Conservation (phyloP, 2,797 vertebrate species). For the Syndactyla subalaris region DNA sequence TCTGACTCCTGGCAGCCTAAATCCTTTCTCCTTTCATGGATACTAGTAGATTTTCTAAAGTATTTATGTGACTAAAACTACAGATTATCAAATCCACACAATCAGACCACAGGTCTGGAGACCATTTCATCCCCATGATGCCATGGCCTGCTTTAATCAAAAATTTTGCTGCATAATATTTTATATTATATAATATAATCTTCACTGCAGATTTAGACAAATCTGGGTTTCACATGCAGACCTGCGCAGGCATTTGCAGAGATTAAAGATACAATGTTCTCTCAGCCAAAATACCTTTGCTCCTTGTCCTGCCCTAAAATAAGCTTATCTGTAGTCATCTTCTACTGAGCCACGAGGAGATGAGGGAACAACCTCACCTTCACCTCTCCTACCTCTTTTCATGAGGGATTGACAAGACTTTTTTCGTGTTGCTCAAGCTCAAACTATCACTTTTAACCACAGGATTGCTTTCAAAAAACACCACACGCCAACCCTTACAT, state of each 20-base stretch:
- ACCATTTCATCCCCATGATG: not conserved
- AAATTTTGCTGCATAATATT: not conserved
- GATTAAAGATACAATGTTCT: not conserved
- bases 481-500: not conserved
- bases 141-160: not conserved
- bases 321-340: not conserved
- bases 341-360: not conserved
- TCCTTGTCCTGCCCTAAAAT: not conserved
- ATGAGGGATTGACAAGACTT: not conserved
- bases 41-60: not conserved
- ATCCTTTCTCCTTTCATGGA: not conserved
- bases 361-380: not conserved
- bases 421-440: not conserved
- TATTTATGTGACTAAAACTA: not conserved
- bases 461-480: not conserved
- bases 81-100: not conserved
- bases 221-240: not conserved
- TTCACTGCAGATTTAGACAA: not conserved
- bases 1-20: not conserved
- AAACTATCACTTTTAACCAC: not conserved
- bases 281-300: not conserved
- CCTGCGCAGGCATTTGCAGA: not conserved
- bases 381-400: not conserved
- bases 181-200: not conserved
- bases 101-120: not conserved